Evolutionary conservation across 2,797 vertebrate genomes (phyloP).

Genomic region (Acropternis orthonyx): DNA sequence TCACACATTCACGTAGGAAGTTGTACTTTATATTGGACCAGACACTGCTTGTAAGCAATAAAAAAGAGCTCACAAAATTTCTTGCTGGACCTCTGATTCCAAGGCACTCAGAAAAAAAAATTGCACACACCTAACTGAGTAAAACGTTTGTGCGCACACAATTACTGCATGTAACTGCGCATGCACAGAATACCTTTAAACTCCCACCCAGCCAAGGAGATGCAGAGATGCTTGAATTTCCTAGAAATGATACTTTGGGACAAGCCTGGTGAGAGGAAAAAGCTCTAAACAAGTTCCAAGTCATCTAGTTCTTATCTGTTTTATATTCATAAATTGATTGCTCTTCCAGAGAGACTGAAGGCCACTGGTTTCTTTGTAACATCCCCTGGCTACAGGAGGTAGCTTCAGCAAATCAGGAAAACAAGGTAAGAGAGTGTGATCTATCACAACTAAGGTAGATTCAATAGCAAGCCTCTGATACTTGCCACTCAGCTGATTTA

Average conservation of each 20-base stretch:
- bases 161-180: background rate
- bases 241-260: background rate
- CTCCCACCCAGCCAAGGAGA: background rate
- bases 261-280: background rate
- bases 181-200: background rate
- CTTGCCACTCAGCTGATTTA: background rate
- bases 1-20: background rate
- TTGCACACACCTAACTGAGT: background rate
- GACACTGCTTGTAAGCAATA: background rate
- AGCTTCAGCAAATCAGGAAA: background rate
- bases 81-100: background rate
- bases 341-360: background rate
- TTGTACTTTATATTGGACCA: background rate
- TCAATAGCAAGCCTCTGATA: background rate
- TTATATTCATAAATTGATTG: constrained; percentile 9
- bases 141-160: background rate
- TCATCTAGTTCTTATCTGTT: background rate
- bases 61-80: background rate
- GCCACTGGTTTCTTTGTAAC: background rate
- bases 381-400: background rate
- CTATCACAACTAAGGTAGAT: background rate
- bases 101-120: background rate
- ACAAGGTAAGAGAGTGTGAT: background rate
- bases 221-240: background rate
- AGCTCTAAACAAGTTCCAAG: background rate